phyloP scores from a whole-genome alignment of 2,113 vertebrate species.

The Corapipo altera region DNA sequence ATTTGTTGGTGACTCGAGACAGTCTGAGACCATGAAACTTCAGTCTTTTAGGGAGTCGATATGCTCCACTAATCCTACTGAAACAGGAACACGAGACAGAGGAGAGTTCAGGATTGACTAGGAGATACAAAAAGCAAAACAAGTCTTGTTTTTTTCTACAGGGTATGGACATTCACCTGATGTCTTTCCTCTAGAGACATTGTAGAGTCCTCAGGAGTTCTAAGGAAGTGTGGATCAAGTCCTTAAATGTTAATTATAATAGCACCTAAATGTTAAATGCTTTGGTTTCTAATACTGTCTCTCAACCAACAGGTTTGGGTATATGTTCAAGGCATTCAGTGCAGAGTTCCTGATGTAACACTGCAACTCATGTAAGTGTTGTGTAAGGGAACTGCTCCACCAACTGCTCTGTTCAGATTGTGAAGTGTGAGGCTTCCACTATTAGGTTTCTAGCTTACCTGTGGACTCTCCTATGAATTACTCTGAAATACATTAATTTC shows the following conservation, averaged over 20 bases:
- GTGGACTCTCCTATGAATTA: neutral
- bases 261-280: neutral
- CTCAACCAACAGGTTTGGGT: neutral
- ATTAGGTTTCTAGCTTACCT: neutral
- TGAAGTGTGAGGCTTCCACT: neutral
- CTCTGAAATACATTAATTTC: constrained; percentile 8
- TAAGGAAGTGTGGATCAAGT: neutral
- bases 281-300: neutral
- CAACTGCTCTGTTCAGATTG: neutral
- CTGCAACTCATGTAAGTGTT: neutral
- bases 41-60: neutral
- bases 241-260: neutral
- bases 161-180: neutral
- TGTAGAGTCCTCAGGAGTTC: neutral
- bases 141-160: neutral
- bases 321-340: neutral
- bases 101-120: neutral
- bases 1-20: neutral
- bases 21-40: neutral
- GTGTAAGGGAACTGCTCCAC: neutral
- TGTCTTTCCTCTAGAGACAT: neutral
- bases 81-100: neutral
- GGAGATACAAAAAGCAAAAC: neutral
- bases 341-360: neutral
- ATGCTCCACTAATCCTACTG: neutral